Conservation (phyloP, 53 echinoderm and acorn worm genomes). For the Arbacia lixula region DNA sequence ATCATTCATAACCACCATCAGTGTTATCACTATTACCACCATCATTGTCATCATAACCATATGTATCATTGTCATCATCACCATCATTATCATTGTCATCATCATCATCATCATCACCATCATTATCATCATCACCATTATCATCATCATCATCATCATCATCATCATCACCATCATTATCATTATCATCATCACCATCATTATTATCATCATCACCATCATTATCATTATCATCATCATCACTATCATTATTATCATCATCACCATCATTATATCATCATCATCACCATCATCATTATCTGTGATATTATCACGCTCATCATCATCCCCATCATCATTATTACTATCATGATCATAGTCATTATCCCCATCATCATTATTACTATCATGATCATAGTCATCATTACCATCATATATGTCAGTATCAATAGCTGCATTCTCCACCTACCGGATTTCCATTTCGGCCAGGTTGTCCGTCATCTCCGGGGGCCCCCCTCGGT, state of each 20-base stretch:
- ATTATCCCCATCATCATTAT: background rate
- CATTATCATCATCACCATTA: slow-evolving; percentile 1
- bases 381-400: slow-evolving; percentile 15
- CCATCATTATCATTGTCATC: background rate
- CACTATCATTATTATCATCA: background rate
- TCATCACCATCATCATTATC: background rate
- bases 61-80: background rate
- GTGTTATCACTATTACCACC: background rate
- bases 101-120: background rate
- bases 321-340: background rate
- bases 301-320: background rate
- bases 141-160: background rate
- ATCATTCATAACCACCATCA: too few relatives aligned
- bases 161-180: slow-evolving; percentile 18
- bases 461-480: slow-evolving; percentile 54
- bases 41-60: background rate
- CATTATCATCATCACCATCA: slow-evolving; percentile 24
- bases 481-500: slow-evolving; percentile 59
- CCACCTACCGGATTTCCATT: slow-evolving; percentile 63
- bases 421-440: too few relatives aligned
- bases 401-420: slow-evolving; percentile 2
- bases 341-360: background rate
- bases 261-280: too few relatives aligned
- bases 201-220: background rate
- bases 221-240: slow-evolving; percentile 22